Base-by-base conservation (phyloP, 2,797 vertebrate species). In the Sternarchorhynchus goeldii region DNA sequence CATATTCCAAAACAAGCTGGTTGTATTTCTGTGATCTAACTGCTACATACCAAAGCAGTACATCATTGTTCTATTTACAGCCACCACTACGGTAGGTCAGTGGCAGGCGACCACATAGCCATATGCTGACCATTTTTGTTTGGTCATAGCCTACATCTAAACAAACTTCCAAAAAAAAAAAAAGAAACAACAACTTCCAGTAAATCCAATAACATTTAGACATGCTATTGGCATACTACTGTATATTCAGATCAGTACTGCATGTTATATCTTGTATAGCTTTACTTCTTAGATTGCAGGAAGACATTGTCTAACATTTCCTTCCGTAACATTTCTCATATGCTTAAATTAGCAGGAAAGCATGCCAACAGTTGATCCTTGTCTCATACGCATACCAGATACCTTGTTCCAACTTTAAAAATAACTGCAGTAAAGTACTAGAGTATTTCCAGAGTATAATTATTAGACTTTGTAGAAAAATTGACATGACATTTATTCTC, bases 1-100 rank as follows among this genome's bases (percentile, higher is more conserved):
- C 89, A 91, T 86, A 79, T 63, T 87, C 92, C 88, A 90, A 91
- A 93, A 87, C 83, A 86, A 90, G 87, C 76, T 21, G 16, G 73
- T 74, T 84, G 79, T 85, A 83, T 87, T 85, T 80, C 79, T 84
- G 81, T 86, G 80, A 87, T 70, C 81, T 71, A 84, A 69, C 82
- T 89, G 90, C 79, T 83, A 89, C 85, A 93, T 93, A 81, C 90
- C 89, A 57, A 76, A 73, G 65, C 58, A 69, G 76, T 39, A 69
- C 77, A 68, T 83, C 89, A 87, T 88, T 88, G 85, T 90, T 84
- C 90, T 93, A 92, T 92, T 92, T 91, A 77, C 76, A 89, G 81
- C 73, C 72, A 68, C 32, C 50, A 66, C 76, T 77, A 20, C 8
- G 53, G 60, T 58, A 50, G 41, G 70, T 73, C 31, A 55, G 59